Evolutionary conservation across 53 echinoderm and acorn worm genomes (phyloP).

Genomic region (Echinarachnius parma): DNA sequence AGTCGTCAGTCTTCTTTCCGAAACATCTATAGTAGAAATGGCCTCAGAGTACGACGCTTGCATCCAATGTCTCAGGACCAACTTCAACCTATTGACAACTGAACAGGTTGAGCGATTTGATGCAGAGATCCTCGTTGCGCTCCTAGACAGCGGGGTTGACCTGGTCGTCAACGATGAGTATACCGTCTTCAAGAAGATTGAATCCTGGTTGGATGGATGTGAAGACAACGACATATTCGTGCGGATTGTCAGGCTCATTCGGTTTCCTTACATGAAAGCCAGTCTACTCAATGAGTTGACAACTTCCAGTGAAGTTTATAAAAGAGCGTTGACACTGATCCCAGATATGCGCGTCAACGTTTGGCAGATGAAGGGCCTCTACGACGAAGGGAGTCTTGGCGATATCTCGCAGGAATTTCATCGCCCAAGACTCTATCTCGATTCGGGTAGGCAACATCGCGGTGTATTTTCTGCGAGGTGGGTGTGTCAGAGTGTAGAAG

Average conservation of each 20-base stretch:
- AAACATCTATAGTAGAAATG: background rate
- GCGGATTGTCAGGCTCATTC: slow-evolving; percentile 38
- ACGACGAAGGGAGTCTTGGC: background rate
- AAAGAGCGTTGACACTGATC: background rate
- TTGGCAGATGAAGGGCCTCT: slow-evolving; percentile 19
- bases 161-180: slow-evolving; percentile 24
- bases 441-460: no score
- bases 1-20: background rate
- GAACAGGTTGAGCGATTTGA: slow-evolving; percentile 9
- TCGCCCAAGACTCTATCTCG: slow-evolving; percentile 10
- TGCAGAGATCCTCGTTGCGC: background rate
- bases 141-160: slow-evolving; percentile 20
- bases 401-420: slow-evolving; percentile 11
- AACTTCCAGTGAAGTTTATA: background rate
- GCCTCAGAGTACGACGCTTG: background rate
- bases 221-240: background rate
- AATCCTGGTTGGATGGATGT: slow-evolving; percentile 20
- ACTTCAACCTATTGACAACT: slow-evolving; percentile 6
- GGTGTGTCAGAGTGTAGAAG: no score
- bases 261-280: slow-evolving; percentile 58
- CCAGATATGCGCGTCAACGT: slow-evolving; percentile 2
- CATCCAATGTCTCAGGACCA: background rate
- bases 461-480: no score
- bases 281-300: slow-evolving; percentile 40
- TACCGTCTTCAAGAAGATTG: slow-evolving; percentile 29